These are phyloP conservation scores for Darevskia nairensis DNA, from an alignment of 2,797 vertebrate species.

Conservation along the genomic window DNA sequence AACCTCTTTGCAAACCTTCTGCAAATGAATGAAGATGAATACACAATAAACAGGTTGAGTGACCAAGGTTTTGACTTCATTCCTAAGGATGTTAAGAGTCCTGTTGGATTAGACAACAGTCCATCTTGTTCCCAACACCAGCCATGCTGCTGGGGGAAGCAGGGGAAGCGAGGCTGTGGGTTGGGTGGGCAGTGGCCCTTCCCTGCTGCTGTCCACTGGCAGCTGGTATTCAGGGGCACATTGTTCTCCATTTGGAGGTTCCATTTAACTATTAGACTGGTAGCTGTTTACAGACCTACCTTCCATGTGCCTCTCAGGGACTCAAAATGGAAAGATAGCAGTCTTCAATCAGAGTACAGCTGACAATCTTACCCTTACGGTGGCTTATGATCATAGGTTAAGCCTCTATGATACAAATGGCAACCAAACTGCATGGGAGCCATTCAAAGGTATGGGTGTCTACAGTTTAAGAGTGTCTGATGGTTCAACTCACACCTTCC, in stretches of 20 bases:
- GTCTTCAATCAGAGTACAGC: background rate
- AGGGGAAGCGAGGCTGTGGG: too few species aligned
- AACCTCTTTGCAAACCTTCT: too few species aligned
- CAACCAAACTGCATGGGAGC: slow-evolving; percentile 32
- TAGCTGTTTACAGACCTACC: background rate
- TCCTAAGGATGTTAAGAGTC: background rate
- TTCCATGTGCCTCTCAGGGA: background rate
- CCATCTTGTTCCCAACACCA: background rate
- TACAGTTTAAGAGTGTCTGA: background rate
- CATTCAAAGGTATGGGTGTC: background rate
- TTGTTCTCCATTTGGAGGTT: background rate
- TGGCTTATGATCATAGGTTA: slow-evolving; percentile 38
- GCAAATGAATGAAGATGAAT: too few species aligned
- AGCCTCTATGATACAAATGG: slow-evolving; percentile 36
- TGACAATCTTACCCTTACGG: slow-evolving; percentile 39
- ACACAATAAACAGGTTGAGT: too few species aligned
- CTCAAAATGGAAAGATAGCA: background rate
- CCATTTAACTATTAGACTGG: background rate
- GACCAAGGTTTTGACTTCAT: background rate
- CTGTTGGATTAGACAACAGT: background rate
- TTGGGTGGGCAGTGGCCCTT: background rate
- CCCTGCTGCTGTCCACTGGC: background rate
- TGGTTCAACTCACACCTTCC: background rate
- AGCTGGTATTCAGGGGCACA: background rate
- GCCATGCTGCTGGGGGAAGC: background rate